Evolutionary conservation across 2,888 invertebrate genomes (phyloP), one percentile per base, ranked within the genome.

Genomic region (Neoascia interrupta): DNA sequence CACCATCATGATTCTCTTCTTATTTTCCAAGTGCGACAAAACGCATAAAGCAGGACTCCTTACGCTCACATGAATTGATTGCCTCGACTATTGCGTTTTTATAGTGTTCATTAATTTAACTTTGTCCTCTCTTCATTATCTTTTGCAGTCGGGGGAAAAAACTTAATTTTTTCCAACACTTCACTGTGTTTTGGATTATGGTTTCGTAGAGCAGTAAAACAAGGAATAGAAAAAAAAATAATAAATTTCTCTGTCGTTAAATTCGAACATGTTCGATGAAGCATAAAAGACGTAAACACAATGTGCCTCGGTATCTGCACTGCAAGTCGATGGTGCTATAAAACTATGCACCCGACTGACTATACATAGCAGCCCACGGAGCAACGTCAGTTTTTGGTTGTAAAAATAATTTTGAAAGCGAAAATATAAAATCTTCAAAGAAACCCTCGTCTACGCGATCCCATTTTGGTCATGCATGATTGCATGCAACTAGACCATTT

Each of bases 61-160:
- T 54, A 43, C 43, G 23, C 41, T 21, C 54, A 26, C 63, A 63
- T 15, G 28, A 51, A 76, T 72, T 66, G 64, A 76, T 76, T 64
- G 16, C 70, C 54, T 76, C 31, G n/a, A n/a, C 64, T 54, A 76
- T 64, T 61, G 66, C 43, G 23, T 39, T 70, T 76, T 63, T 64
- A 60, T 70, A 54, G 45, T 60, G 31, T 47, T 76, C 70, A 66
- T 76, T 64, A 60, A 54, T 76, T 76, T 76, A 45, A 64, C n/a
- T n/a, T n/a, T 53, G 58, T 41, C 61, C 21, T 61, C 63, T 23
- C 58, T 39, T n/a, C 58, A 41, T 26, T 49, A 37, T 23, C 26
- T 11, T 41, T 11, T 61, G 34, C 23, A 39, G 19, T 36, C 18
- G 39, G 26, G 13, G 45, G 51, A 13, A 31, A 49, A 68, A 19